A percentile compares a stretch with the other conserved stretches of the same genome.
Evolutionary conservation across 2,113 vertebrate species (phyloP).

Genomic region (Brachirus orientalis): DNA sequence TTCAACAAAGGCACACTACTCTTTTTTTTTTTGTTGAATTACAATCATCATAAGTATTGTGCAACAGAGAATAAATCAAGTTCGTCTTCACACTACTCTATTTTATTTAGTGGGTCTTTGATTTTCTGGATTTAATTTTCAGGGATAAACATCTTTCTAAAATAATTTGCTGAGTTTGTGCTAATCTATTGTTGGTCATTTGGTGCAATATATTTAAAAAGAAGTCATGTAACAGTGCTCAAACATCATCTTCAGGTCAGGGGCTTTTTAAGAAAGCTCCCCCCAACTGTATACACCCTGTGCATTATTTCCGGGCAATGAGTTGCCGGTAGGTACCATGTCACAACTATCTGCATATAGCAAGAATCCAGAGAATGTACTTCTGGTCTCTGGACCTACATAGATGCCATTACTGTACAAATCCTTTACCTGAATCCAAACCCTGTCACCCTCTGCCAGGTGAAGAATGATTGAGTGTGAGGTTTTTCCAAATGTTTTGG

Average conservation of each 20-base stretch:
- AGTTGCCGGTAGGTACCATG: too few relatives aligned
- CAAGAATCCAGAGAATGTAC: conserved; percentile 77
- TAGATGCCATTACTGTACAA: conserved; percentile 64
- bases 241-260: not conserved
- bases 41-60: too few relatives aligned
- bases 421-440: conserved; percentile 78
- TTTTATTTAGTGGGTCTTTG: too few relatives aligned
- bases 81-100: too few relatives aligned
- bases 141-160: not conserved
- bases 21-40: too few relatives aligned
- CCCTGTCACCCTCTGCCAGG: conserved; percentile 57
- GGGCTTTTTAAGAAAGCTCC: not conserved
- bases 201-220: not conserved
- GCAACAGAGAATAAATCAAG: too few relatives aligned
- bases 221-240: not conserved
- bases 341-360: conserved; percentile 76
- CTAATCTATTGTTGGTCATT: not conserved
- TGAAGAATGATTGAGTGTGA: conserved; percentile 73
- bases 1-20: too few relatives aligned
- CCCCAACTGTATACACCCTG: conserved; percentile 33
- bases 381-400: conserved; percentile 54
- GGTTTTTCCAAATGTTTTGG: conserved; percentile 36
- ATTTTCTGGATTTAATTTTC: too few relatives aligned
- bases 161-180: not conserved
- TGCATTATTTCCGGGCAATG: too few relatives aligned